Conservation (phyloP, 2,888 invertebrate species). For the Sisyra nigra region DNA sequence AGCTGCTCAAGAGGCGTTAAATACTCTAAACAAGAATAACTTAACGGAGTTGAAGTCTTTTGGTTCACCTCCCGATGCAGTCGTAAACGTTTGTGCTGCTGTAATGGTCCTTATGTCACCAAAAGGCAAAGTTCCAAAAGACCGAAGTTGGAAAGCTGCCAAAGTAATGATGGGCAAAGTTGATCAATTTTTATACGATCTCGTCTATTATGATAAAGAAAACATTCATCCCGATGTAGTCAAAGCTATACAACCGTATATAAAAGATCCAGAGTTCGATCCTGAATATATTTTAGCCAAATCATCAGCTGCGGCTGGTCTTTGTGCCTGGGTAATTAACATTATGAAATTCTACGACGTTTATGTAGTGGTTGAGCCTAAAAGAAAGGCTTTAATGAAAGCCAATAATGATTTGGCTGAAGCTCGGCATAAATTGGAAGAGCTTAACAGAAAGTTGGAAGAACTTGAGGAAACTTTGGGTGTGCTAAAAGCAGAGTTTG, state of each 20-base stretch:
- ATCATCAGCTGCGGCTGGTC: constrained; percentile 80
- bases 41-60: constrained; percentile 89
- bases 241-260: constrained; percentile 52
- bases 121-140: constrained; percentile 77
- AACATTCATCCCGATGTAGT: constrained; percentile 79
- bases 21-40: constrained; percentile 86
- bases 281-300: constrained; percentile 71
- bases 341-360: constrained; percentile 81
- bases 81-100: constrained; percentile 72
- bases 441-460: constrained; percentile 53
- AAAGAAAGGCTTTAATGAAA: constrained; percentile 66
- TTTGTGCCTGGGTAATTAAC: constrained; percentile 91
- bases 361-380: constrained; percentile 83
- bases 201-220: constrained; percentile 83
- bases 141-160: constrained; percentile 81
- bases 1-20: constrained; percentile 80
- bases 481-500: constrained; percentile 64
- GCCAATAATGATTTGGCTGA: constrained; percentile 73
- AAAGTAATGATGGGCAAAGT: constrained; percentile 83
- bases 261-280: constrained; percentile 61
- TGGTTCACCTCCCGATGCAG: constrained; percentile 78
- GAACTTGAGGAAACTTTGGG: constrained; percentile 65
- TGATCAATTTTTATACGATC: constrained; percentile 67
- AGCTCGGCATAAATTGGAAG: constrained; percentile 63
- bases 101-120: constrained; percentile 73